Conservation (phyloP, 2,888 invertebrate species). For the Empis stercorea region DNA sequence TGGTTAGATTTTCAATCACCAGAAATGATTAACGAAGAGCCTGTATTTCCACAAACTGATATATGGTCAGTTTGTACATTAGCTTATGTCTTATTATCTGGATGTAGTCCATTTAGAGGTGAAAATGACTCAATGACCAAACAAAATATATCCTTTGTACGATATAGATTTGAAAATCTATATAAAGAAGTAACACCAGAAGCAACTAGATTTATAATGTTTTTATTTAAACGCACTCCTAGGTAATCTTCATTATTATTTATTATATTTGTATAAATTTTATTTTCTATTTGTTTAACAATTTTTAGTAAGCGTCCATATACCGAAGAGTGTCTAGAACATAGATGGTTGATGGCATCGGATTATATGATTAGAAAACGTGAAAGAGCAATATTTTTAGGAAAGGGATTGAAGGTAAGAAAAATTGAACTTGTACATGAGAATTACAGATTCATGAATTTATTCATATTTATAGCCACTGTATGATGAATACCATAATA, state of each 20-base stretch:
- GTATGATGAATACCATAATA: conserved; percentile 65
- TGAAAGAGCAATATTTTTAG: conserved; percentile 75
- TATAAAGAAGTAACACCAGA: conserved; percentile 91
- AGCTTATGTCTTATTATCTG: conserved; percentile 83
- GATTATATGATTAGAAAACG: conserved; percentile 89
- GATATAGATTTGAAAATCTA: conserved; percentile 86
- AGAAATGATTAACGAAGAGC: conserved; percentile 77
- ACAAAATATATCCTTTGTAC: conserved; percentile 82
- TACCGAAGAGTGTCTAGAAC: conserved; percentile 89
- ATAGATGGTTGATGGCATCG: conserved; percentile 86
- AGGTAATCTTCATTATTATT: conserved; percentile 47
- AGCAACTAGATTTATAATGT: conserved; percentile 86
- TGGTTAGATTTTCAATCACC: conserved; percentile 71
- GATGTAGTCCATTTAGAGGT: conserved; percentile 83
- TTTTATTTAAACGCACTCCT: conserved; percentile 87
- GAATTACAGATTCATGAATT: too few species aligned
- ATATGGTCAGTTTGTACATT: conserved; percentile 93
- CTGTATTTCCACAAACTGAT: conserved; percentile 81
- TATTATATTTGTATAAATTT: too few species aligned
- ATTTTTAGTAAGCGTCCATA: conserved; percentile 75
- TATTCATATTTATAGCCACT: conserved; percentile 55
- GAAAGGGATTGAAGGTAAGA: conserved; percentile 62
- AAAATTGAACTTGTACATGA: too few species aligned
- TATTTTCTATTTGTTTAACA: background rate
- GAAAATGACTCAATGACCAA: conserved; percentile 69